Conservation (phyloP, 2,888 invertebrate species). For the Cryptus viduatorius region DNA sequence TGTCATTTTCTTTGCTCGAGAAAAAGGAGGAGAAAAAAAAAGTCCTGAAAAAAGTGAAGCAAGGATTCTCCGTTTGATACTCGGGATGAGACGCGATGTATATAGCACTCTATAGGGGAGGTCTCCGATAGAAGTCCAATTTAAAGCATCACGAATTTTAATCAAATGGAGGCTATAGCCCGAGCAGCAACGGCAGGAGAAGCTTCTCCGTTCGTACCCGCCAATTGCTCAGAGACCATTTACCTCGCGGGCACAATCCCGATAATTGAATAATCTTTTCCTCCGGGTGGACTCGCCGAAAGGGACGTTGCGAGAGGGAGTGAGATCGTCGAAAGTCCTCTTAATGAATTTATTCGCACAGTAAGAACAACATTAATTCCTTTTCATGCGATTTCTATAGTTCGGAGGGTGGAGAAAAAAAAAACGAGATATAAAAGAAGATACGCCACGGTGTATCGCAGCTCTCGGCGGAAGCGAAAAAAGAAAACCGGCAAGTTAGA, state of each 20-base stretch:
- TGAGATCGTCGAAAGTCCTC: conserved; percentile 54
- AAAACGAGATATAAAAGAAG: conserved; percentile 6
- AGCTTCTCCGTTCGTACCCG: conserved; percentile 33
- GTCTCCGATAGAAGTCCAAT: conserved; percentile 49
- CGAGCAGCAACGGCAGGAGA: conserved; percentile 16
- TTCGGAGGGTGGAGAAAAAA: not conserved
- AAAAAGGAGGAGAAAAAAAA: conserved; percentile 15
- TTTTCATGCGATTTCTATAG: conserved; percentile 56
- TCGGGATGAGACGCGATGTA: conserved; percentile 11
- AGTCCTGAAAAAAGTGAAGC: not conserved
- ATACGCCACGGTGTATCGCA: conserved; percentile 36
- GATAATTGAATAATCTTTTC: conserved; percentile 67
- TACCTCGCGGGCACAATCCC: conserved; percentile 58
- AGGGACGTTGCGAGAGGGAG: conserved; percentile 19
- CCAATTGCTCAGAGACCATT: conserved; percentile 65
- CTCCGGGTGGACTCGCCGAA: conserved; percentile 24
- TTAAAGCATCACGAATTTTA: conserved; percentile 61
- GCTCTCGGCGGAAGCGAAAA: conserved; percentile 31
- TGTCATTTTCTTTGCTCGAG: conserved; percentile 42
- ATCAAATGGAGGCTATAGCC: conserved; percentile 48
- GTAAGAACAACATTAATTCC: conserved; percentile 66
- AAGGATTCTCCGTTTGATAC: not conserved
- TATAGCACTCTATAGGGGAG: not conserved
- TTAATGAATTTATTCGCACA: conserved; percentile 66
- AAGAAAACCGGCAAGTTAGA: conserved; percentile 8